Evolutionary conservation across 2,797 vertebrate species (phyloP), one percentile per base, ranked within the genome.

Genomic region (Catamblyrhynchus diadema): DNA sequence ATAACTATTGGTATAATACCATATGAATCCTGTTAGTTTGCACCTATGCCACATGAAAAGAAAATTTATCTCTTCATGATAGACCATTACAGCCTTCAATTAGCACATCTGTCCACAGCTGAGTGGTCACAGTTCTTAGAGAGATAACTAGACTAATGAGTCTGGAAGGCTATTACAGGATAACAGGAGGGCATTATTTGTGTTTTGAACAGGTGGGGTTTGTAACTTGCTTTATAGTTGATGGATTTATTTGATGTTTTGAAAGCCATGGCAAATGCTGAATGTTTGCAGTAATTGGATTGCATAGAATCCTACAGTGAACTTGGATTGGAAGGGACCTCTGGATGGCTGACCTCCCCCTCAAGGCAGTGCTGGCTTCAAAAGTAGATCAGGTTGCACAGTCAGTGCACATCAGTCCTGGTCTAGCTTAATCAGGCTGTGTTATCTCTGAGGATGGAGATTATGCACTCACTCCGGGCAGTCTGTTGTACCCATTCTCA

Each of bases 21-120:
- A 0, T 41, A 13, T 57, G 15, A 56, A 32, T 66, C 6, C 39
- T 30, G 3, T 27, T 15, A 41, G 32, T 67, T 86, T 66, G 33
- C 28, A n/a, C 12, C 56, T 84, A 39, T 0, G 1, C n/a, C 30
- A 16, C 0, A 0, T 62, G 18, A 65, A 85, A 81, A 65, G 37
- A 47, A 81, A 59, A 59, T 44, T 12, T 33, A 9, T 15, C 47
- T 73, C 20, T 64, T 81, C 0, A 0, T 35, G 35, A 8, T 2
- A 77, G 61, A 25, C 3, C 25, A 2, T 70, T 74, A 25, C 4
- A 51, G 47, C 1, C 1, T 45, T 81, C 18, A 57, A 0, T 77
- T 67, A 91, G 41, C 41, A 44, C 4, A 44, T 71, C 18, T 70
- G 22, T 56, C 45, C 0, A 0, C 14, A 54, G 14, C 62, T 72